Conservation (phyloP, 1,140 invertebrate genomes). For the Neomicropteryx cornuta region DNA sequence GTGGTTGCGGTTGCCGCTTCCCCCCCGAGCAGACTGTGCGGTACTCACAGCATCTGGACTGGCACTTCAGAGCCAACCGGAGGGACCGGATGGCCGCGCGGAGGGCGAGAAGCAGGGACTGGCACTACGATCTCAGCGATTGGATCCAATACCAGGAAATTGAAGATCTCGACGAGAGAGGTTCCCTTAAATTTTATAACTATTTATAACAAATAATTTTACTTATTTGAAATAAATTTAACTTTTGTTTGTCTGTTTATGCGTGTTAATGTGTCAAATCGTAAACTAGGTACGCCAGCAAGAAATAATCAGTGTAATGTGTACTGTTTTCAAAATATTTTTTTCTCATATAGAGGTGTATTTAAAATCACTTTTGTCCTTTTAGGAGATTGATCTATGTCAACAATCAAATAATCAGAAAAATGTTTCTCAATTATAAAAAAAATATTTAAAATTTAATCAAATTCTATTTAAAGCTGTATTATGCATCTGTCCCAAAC, state of each 20-base stretch:
- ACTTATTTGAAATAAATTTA: conserved; percentile 3
- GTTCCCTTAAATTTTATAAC: conserved; percentile 33
- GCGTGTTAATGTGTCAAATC: too few species aligned
- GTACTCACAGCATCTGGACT: conserved; percentile 90
- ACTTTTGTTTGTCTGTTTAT: conserved; percentile 2
- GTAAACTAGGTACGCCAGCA: too few species aligned
- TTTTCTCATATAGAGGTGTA: too few species aligned
- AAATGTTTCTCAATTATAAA: too few species aligned
- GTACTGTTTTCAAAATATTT: too few species aligned
- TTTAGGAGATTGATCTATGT: too few species aligned
- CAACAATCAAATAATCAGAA: too few species aligned
- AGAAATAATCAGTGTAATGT: too few species aligned
- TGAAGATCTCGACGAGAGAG: conserved; percentile 83
- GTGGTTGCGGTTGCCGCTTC: conserved; percentile 86
- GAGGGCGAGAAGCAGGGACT: conserved; percentile 71
- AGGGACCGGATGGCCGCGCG: conserved; percentile 73
- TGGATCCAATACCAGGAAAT: conserved; percentile 94
- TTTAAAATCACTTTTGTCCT: too few species aligned
- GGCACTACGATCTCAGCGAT: conserved; percentile 84
- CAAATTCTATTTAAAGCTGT: too few species aligned
- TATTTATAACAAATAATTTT: conserved; percentile 4
- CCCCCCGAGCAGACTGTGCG: conserved; percentile 75
- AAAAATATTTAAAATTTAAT: too few species aligned
- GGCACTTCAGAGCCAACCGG: conserved; percentile 93
- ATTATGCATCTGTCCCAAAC: too few species aligned